Conservation (phyloP, 2,113 vertebrate species). For the Boleophthalmus pectinirostris region DNA sequence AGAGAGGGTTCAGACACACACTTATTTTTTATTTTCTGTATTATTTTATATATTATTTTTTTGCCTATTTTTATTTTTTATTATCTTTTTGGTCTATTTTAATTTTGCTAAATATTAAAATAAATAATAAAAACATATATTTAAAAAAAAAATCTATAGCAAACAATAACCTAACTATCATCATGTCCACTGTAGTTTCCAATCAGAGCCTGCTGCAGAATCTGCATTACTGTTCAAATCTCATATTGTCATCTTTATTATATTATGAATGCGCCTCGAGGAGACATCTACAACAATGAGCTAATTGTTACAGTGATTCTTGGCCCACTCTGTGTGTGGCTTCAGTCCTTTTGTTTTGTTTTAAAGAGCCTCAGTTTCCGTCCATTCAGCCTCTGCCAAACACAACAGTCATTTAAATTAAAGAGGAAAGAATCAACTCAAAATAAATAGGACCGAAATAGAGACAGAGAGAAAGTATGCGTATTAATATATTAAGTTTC, state of each 20-base stretch:
- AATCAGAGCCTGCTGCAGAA: neutral
- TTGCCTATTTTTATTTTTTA: too few relatives aligned
- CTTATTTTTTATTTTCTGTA: too few relatives aligned
- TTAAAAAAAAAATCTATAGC: neutral
- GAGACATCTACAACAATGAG: constrained; percentile 28
- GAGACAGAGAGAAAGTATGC: constrained; percentile 24
- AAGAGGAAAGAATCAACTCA: constrained; percentile 40
- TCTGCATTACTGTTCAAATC: constrained; percentile 18
- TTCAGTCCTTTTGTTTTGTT: constrained; percentile 30
- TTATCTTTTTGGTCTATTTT: too few relatives aligned
- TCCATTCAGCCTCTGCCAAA: constrained; percentile 29
- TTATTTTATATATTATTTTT: too few relatives aligned
- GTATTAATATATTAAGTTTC: constrained; percentile 56
- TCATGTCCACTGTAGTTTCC: neutral
- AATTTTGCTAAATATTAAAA: too few relatives aligned
- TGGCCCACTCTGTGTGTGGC: constrained; percentile 40
- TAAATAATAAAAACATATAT: too few relatives aligned
- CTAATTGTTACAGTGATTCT: constrained; percentile 20
- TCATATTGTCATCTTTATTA: constrained; percentile 18
- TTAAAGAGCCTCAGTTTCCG: constrained; percentile 47
- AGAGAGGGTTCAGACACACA: too few relatives aligned
- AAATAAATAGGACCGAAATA: constrained; percentile 53
- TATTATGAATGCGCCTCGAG: constrained; percentile 26
- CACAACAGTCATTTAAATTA: constrained; percentile 28
- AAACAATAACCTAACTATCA: neutral